Conservation (phyloP, 2,797 vertebrate species). For the Bovichtus diacanthus region DNA sequence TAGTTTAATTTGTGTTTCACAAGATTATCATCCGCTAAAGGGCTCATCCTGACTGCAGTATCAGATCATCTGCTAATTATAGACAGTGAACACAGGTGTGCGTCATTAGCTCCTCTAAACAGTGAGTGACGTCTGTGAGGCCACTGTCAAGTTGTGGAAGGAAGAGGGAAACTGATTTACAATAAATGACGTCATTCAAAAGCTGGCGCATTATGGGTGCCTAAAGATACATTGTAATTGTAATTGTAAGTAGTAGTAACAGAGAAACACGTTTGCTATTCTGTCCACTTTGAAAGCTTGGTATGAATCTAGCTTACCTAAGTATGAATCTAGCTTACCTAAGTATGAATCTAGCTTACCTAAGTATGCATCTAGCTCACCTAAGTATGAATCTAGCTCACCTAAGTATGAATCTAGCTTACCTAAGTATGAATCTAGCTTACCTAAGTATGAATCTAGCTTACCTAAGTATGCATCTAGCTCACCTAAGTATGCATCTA, state of each 20-base stretch:
- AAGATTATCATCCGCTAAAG: background rate
- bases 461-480: too few relatives aligned
- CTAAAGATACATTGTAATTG: background rate
- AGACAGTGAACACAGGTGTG: background rate
- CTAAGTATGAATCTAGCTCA: too few relatives aligned
- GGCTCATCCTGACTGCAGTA: background rate
- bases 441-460: too few relatives aligned
- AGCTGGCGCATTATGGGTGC: background rate
- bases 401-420: too few relatives aligned
- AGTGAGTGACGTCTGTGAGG: background rate
- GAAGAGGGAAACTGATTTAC: background rate
- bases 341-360: too few relatives aligned
- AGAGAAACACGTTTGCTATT: too few relatives aligned
- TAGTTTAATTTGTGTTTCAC: background rate
- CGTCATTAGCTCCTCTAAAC: background rate
- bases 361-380: too few relatives aligned
- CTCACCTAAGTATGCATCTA: too few relatives aligned
- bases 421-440: too few relatives aligned
- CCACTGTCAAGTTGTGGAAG: background rate
- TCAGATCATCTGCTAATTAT: slow-evolving; percentile 1
- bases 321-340: too few relatives aligned
- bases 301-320: too few relatives aligned
- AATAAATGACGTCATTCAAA: background rate
- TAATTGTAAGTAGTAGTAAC: background rate
- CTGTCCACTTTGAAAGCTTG: too few relatives aligned